A percentile compares a stretch with the other conserved stretches of the same genome.
Evolutionary conservation across 2,113 vertebrate species (phyloP).

Genomic region (Muntiacus reevesi): DNA sequence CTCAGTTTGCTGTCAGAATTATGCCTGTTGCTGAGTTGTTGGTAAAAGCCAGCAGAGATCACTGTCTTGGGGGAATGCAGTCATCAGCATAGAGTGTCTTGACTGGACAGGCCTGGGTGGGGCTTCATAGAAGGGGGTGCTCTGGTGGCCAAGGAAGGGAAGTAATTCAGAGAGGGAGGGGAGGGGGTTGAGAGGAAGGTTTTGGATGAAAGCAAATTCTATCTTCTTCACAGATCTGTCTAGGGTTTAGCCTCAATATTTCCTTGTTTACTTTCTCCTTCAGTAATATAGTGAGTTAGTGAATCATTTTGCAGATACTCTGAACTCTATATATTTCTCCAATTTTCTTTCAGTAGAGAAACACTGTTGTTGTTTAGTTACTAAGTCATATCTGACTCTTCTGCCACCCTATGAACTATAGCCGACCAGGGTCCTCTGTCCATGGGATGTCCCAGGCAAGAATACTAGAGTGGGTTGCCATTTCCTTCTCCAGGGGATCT

Average conservation of each 20-base stretch:
- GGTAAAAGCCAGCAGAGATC: neutral
- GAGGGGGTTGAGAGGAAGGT: neutral
- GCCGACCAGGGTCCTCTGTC: neutral
- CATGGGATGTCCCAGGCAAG: neutral
- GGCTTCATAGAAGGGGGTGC: neutral
- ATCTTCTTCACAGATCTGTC: neutral
- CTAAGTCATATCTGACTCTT: neutral
- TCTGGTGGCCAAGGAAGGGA: neutral
- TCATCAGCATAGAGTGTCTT: neutral
- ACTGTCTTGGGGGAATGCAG: neutral
- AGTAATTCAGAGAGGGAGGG: neutral
- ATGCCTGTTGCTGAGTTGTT: neutral
- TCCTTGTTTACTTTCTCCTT: neutral
- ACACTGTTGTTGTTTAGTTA: neutral
- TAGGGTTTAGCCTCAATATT: neutral
- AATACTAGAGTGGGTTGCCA: neutral
- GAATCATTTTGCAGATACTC: neutral
- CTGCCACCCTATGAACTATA: neutral
- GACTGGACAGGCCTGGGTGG: neutral
- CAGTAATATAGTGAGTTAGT: neutral
- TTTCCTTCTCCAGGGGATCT: neutral
- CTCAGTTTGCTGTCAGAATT: neutral
- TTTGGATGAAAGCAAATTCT: neutral
- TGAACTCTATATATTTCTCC: neutral
- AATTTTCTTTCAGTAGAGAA: neutral